phyloP scores from a whole-genome alignment of 2,113 vertebrate genomes.

The Acinonyx jubatus region DNA sequence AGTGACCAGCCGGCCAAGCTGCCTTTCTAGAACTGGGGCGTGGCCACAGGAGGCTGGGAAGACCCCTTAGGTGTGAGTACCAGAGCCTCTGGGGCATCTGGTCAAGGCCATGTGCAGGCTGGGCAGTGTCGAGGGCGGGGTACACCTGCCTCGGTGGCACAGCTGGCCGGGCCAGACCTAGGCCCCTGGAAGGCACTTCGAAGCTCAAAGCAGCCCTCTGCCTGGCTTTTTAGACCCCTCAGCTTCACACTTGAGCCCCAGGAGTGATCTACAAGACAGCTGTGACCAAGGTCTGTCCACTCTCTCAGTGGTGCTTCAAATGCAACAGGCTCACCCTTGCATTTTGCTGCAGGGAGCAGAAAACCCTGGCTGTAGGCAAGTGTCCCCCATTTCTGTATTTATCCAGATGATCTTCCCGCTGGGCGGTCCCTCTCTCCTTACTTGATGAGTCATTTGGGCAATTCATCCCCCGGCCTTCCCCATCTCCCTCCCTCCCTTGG shows the following conservation, averaged over 20 bases:
- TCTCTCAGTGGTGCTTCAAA: not conserved
- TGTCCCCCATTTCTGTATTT: not conserved
- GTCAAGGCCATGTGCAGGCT: not conserved
- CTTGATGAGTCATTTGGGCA: not conserved
- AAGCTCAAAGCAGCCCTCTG: not conserved
- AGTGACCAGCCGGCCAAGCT: not conserved
- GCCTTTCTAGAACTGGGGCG: not conserved
- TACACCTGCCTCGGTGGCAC: too few species aligned
- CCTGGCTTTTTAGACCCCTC: not conserved
- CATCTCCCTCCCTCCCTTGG: rapidly evolving
- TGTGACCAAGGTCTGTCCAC: not conserved
- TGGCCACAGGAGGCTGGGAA: not conserved
- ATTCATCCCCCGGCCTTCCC: not conserved
- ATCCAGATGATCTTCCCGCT: not conserved
- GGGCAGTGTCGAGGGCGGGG: rapidly evolving
- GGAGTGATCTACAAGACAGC: not conserved
- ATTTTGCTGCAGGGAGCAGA: not conserved
- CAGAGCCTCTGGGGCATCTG: not conserved
- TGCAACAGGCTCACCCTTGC: not conserved
- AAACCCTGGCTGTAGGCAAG: not conserved
- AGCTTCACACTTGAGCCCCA: not conserved
- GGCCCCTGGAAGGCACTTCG: not conserved
- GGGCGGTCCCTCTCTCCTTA: not conserved
- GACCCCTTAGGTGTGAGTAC: not conserved
- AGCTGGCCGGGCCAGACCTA: not conserved